phyloP scores from a whole-genome alignment of 2,113 vertebrate genomes.

The Dolichallabes microphthalmus region DNA sequence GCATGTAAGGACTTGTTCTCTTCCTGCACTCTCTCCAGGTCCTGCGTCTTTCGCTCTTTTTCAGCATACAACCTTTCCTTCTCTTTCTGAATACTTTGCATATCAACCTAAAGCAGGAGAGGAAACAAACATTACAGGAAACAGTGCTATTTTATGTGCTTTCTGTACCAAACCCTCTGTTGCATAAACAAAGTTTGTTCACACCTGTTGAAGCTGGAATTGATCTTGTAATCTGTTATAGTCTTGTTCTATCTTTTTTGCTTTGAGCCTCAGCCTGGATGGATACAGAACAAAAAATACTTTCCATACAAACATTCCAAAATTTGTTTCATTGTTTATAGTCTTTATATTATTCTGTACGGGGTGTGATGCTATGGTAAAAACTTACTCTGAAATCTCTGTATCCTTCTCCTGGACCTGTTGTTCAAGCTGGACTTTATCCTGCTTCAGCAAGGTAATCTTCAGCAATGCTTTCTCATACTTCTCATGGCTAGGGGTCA shows the following conservation, averaged over 20 bases:
- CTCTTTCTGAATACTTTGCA: slow-evolving; percentile 65
- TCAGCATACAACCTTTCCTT: slow-evolving; percentile 59
- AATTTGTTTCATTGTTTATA: background rate
- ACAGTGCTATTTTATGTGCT: background rate
- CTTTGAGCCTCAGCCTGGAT: slow-evolving; percentile 58
- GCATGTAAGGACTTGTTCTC: slow-evolving; percentile 56
- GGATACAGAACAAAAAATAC: background rate
- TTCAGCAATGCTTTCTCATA: slow-evolving; percentile 63
- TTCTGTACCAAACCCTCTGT: background rate
- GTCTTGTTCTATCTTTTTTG: slow-evolving; percentile 60
- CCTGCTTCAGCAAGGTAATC: slow-evolving; percentile 61
- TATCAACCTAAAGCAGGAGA: slow-evolving; percentile 63
- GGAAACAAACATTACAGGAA: background rate
- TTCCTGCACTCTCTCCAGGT: slow-evolving; percentile 48
- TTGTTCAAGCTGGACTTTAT: slow-evolving; percentile 52
- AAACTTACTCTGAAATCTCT: slow-evolving; percentile 61
- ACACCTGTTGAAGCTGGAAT: slow-evolving; percentile 67
- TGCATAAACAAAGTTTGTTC: background rate
- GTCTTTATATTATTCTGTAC: background rate
- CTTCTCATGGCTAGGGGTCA: slow-evolving; percentile 47
- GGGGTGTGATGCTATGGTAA: background rate
- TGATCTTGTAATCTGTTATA: slow-evolving; percentile 58
- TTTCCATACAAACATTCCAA: background rate
- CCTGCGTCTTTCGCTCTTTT: slow-evolving; percentile 40
- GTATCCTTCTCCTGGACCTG: slow-evolving; percentile 47